Percentiles rank a stretch among this genome's conserved stretches.
These are phyloP conservation scores for Pygocentrus nattereri DNA, from an alignment of 2,797 vertebrate species.

Conservation along the genomic window DNA sequence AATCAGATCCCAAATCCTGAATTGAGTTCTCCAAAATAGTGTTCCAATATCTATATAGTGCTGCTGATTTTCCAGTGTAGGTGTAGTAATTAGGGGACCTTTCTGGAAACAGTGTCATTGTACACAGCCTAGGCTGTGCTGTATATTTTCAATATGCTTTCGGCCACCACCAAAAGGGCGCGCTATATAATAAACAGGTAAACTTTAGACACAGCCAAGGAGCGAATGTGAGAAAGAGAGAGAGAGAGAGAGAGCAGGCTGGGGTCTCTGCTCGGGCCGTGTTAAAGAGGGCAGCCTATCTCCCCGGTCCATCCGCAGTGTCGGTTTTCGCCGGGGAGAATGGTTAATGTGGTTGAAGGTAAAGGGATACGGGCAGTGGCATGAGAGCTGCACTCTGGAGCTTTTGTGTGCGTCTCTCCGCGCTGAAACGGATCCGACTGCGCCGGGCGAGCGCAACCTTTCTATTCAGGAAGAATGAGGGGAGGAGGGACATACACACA, in stretches of 20 bases:
- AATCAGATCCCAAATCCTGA: neutral
- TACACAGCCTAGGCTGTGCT: too few species aligned
- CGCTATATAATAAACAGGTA: neutral
- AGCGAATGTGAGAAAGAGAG: neutral
- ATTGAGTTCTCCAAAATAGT: neutral
- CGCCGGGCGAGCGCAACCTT: slow-evolving; percentile 68
- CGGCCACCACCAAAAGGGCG: too few species aligned
- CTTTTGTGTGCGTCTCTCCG: slow-evolving; percentile 77
- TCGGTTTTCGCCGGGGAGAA: slow-evolving; percentile 75
- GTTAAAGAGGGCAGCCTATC: slow-evolving; percentile 69
- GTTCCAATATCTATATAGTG: neutral
- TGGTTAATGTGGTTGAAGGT: slow-evolving; percentile 57
- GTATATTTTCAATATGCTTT: too few species aligned
- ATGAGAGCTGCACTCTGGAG: slow-evolving; percentile 80
- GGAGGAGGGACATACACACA: slow-evolving; percentile 48
- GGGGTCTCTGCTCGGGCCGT: slow-evolving; percentile 38
- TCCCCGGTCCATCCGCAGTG: slow-evolving; percentile 76
- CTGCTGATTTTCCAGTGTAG: too few species aligned
- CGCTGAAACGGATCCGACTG: slow-evolving; percentile 79
- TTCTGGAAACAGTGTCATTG: too few species aligned
- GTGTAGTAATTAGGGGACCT: too few species aligned
- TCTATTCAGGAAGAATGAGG: slow-evolving; percentile 61
- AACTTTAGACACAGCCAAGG: neutral
- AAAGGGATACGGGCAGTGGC: slow-evolving; percentile 61
- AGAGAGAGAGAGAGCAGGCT: slow-evolving; percentile 22